Conservation (phyloP, 2,113 vertebrate species). For the Trochalopteron elliotii region DNA sequence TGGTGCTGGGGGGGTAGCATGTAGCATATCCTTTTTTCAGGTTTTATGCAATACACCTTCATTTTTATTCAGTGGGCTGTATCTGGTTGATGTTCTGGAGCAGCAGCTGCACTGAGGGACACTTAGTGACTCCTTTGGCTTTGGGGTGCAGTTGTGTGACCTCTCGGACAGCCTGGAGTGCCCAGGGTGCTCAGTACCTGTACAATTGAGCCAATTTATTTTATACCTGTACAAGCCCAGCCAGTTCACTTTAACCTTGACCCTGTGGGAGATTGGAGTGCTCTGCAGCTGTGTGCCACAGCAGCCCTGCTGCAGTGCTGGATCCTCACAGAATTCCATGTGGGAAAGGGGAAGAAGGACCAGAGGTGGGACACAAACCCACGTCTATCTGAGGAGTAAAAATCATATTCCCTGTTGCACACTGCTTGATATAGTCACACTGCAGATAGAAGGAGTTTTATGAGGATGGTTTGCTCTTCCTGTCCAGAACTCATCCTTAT, state of each 20-base stretch:
- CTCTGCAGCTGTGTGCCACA: not conserved
- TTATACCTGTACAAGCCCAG: not conserved
- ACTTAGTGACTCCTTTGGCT: not conserved
- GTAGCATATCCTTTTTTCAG: not conserved
- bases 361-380: not conserved
- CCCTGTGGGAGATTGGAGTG: not conserved
- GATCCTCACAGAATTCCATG: accelerated
- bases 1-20: not conserved
- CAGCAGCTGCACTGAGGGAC: not conserved
- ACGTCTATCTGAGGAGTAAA: accelerated
- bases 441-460: not conserved
- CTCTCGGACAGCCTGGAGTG: not conserved
- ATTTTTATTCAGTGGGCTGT: not conserved
- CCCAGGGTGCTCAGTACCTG: accelerated
- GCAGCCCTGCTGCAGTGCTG: not conserved
- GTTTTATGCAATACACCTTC: not conserved
- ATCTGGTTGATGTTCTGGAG: not conserved
- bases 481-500: not conserved
- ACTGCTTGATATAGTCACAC: accelerated
- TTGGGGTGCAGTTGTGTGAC: not conserved
- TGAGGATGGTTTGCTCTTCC: not conserved
- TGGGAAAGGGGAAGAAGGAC: not conserved
- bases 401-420: accelerated
- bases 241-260: not conserved
- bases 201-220: not conserved